Percentiles rank a stretch among this genome's conserved stretches.
Conservation (phyloP, 2,797 vertebrate species). For the Eupleurogrammus muticus region DNA sequence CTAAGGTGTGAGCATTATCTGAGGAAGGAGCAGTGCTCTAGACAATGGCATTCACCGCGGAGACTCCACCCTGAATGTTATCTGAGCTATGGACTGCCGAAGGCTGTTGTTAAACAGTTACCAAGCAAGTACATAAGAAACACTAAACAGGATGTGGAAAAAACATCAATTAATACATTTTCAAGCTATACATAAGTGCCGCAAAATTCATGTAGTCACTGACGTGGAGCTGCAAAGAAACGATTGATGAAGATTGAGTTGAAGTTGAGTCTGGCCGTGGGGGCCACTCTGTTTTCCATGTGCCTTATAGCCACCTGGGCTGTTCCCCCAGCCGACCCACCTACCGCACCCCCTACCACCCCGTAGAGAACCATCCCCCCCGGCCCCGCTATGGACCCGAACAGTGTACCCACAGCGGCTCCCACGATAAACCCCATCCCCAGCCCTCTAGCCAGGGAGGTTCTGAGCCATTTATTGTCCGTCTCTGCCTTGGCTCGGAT, state of each 20-base stretch:
- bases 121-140: background rate
- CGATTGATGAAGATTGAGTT: conserved; percentile 84
- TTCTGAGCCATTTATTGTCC: conserved; percentile 81
- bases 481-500: conserved; percentile 78
- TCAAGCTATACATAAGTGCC: background rate
- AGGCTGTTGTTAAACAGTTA: background rate
- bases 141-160: background rate
- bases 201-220: background rate
- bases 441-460: conserved; percentile 74
- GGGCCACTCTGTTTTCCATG: conserved; percentile 77
- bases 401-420: conserved; percentile 74
- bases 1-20: conserved; percentile 48
- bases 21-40: conserved; percentile 53
- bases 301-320: conserved; percentile 82
- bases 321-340: conserved; percentile 78
- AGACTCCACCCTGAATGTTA: conserved; percentile 73
- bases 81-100: conserved; percentile 64
- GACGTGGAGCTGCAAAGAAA: conserved; percentile 73
- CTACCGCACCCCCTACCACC: conserved; percentile 76
- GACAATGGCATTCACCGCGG: conserved; percentile 39
- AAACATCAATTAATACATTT: conserved; percentile 24
- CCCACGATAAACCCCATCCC: conserved; percentile 75
- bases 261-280: conserved; percentile 77
- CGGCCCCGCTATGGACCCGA: conserved; percentile 79
- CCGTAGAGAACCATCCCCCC: conserved; percentile 80